Percentiles rank a stretch among this genome's conserved stretches.
These are phyloP conservation scores for Amblyjoppa fuscipennis DNA, from an alignment of 2,888 invertebrate genomes.

Conservation along the genomic window DNA sequence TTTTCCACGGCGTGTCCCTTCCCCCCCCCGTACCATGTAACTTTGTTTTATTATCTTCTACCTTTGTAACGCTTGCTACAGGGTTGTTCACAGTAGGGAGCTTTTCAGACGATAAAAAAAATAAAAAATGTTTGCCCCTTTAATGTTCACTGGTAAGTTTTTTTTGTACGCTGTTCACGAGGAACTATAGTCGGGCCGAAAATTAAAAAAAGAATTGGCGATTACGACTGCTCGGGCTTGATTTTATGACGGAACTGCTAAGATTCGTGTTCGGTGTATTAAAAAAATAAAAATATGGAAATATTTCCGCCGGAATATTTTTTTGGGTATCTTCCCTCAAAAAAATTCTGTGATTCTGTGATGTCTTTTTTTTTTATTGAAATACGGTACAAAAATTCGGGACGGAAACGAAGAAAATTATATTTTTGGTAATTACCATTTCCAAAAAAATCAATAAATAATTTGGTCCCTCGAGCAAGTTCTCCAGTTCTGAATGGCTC, in stretches of 20 bases:
- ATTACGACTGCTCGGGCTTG: not conserved
- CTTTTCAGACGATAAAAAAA: not conserved
- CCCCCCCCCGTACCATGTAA: slow-evolving; percentile 44
- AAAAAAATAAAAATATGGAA: not conserved
- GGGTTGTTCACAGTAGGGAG: slow-evolving; percentile 39
- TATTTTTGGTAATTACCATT: not conserved
- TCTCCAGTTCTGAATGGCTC: slow-evolving; percentile 19
- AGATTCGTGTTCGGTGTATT: not conserved
- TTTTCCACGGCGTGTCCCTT: slow-evolving; percentile 32
- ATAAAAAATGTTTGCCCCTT: too few species aligned
- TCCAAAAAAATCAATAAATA: not conserved
- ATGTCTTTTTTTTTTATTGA: too few species aligned
- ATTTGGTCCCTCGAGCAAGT: not conserved
- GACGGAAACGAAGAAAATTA: not conserved
- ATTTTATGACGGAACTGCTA: not conserved
- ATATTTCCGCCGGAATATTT: too few species aligned
- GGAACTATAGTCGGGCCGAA: too few species aligned
- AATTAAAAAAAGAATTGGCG: too few species aligned
- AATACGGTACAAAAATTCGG: not conserved
- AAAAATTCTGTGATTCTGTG: too few species aligned
- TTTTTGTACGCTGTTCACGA: too few species aligned
- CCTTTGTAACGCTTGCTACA: slow-evolving; percentile 46
- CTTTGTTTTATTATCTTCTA: slow-evolving; percentile 58
- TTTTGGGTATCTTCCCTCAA: too few species aligned
- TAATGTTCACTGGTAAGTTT: too few species aligned